phyloP scores from a whole-genome alignment of 2,797 vertebrate species.

The Cyprinodon diabolis region DNA sequence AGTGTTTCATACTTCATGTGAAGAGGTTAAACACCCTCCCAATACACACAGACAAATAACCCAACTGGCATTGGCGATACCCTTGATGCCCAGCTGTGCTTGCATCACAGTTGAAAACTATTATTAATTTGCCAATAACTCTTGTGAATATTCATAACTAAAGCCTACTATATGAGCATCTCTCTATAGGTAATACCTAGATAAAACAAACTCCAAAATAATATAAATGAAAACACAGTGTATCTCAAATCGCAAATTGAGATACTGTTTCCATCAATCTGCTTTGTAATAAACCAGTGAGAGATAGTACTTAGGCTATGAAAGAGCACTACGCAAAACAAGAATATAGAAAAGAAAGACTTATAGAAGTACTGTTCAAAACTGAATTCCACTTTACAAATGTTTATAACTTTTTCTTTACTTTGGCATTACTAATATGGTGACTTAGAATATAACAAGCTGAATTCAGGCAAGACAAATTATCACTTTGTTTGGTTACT shows the following conservation, averaged over 20 bases:
- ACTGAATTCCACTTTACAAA: slow-evolving; percentile 54
- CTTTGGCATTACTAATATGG: slow-evolving; percentile 39
- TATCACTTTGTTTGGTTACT: slow-evolving; percentile 31
- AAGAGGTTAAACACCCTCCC: slow-evolving; percentile 25
- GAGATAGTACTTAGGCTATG: slow-evolving; percentile 30
- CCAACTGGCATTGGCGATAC: slow-evolving; percentile 8
- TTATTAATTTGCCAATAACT: background rate
- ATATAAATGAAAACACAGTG: slow-evolving; percentile 44
- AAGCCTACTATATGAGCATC: slow-evolving; percentile 9
- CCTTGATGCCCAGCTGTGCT: slow-evolving; percentile 7
- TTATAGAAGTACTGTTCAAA: slow-evolving; percentile 24
- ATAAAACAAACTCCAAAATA: slow-evolving; percentile 42
- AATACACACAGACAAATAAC: slow-evolving; percentile 7
- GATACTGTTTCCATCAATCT: slow-evolving; percentile 49
- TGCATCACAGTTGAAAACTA: background rate
- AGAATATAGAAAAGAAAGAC: slow-evolving; percentile 10
- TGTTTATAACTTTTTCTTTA: slow-evolving; percentile 54
- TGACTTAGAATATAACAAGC: slow-evolving; percentile 52
- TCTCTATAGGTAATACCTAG: slow-evolving; percentile 29
- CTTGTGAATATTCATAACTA: background rate
- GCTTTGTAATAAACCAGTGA: slow-evolving; percentile 50
- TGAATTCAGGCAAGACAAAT: slow-evolving; percentile 47
- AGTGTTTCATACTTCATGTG: slow-evolving; percentile 52
- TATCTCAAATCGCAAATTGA: slow-evolving; percentile 44
- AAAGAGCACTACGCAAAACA: slow-evolving; percentile 43